Percentiles rank a stretch among this genome's conserved stretches.
Conservation (phyloP, 2,797 vertebrate species). For the Australoheros facetus region DNA sequence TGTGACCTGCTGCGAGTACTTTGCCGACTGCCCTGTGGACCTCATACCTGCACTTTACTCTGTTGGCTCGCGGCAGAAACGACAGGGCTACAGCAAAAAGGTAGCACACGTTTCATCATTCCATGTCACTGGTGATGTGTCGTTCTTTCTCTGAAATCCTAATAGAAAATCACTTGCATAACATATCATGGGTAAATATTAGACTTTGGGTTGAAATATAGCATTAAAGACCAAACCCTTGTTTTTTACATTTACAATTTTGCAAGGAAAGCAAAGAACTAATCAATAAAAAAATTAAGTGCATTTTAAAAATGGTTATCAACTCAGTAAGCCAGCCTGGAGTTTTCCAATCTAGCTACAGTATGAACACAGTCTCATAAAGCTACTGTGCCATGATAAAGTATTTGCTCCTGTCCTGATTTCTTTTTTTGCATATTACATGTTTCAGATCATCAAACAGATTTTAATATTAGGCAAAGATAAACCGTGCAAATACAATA, state of each 20-base stretch:
- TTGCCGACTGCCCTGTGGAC: conserved; percentile 97
- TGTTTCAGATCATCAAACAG: too few relatives aligned
- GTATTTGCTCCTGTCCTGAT: too few relatives aligned
- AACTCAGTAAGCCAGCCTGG: too few relatives aligned
- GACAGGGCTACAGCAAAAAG: conserved; percentile 99
- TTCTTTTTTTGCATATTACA: too few relatives aligned
- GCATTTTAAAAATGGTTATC: too few relatives aligned
- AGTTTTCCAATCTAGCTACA: too few relatives aligned
- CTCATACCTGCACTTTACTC: conserved; percentile 99
- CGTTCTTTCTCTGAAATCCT: background rate
- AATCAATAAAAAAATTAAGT: too few relatives aligned
- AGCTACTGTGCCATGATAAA: too few relatives aligned
- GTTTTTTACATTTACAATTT: background rate
- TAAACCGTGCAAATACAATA: background rate
- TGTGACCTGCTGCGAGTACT: conserved; percentile 98
- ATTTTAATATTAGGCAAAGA: background rate
- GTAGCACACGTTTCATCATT: conserved; percentile 70
- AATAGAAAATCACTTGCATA: background rate
- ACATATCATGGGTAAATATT: background rate
- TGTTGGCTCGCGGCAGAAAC: conserved; percentile 95
- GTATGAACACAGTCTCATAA: too few relatives aligned
- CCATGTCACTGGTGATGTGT: background rate
- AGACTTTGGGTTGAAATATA: background rate
- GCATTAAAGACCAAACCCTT: background rate
- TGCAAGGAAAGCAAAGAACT: background rate